Percentiles rank a stretch among this genome's conserved stretches.
These are phyloP conservation scores for Schizopygopsis pylzovi DNA, from an alignment of 2,797 vertebrate species.

Conservation along the genomic window DNA sequence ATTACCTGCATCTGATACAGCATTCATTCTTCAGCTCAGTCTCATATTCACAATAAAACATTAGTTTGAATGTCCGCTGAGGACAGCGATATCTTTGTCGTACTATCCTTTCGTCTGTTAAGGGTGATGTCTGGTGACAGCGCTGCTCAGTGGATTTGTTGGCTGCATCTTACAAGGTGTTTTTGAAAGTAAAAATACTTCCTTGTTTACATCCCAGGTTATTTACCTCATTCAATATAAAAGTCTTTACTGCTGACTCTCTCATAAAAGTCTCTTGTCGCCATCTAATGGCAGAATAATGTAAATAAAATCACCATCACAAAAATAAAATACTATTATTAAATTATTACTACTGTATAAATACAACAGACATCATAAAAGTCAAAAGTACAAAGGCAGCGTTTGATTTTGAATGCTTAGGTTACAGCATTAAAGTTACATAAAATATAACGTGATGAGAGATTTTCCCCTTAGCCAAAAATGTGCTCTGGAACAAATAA, in stretches of 20 bases:
- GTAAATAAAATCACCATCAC: background rate
- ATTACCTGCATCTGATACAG: background rate
- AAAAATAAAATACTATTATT: background rate
- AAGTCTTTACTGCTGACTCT: background rate
- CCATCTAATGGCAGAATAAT: background rate
- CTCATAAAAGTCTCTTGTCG: background rate
- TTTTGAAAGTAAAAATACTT: background rate
- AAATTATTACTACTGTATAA: background rate
- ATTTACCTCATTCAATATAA: background rate
- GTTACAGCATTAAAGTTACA: too few relatives aligned
- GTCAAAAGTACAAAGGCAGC: background rate
- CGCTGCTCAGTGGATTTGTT: background rate
- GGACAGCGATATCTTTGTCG: background rate
- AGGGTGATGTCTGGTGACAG: background rate
- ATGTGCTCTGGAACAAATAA: too few relatives aligned
- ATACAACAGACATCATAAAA: background rate
- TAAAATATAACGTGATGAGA: too few relatives aligned
- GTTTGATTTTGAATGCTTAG: too few relatives aligned
- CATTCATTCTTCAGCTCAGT: background rate
- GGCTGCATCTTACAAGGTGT: background rate
- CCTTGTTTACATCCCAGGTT: background rate
- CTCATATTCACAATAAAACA: background rate
- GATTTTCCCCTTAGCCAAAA: too few relatives aligned
- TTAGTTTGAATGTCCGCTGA: background rate
- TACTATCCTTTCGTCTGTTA: background rate